phyloP scores from a whole-genome alignment of 2,888 invertebrate species.

The Dioctria linearis region DNA sequence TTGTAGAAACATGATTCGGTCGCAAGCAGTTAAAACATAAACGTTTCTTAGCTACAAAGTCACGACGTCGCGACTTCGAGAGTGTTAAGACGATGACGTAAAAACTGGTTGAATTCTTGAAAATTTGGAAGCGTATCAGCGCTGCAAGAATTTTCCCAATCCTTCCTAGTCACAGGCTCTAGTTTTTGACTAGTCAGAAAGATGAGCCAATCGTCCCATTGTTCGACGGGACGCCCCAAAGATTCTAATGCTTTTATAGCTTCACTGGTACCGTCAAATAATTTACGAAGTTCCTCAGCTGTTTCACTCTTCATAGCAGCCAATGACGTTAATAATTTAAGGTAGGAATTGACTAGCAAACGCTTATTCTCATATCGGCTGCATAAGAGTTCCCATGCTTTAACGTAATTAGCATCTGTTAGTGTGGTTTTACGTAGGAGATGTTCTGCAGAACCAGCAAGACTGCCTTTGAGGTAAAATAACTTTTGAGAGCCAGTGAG shows the following conservation, averaged over 20 bases:
- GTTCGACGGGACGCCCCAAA: slow-evolving; percentile 3
- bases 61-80: too few species aligned
- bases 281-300: not conserved
- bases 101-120: too few species aligned
- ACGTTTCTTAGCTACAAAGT: not conserved
- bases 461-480: slow-evolving; percentile 35
- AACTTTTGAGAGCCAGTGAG: slow-evolving; percentile 41
- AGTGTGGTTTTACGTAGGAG: slow-evolving; percentile 34
- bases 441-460: slow-evolving; percentile 23
- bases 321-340: slow-evolving; percentile 26
- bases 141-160: too few species aligned
- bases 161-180: not conserved
- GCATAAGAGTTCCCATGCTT: slow-evolving; percentile 47
- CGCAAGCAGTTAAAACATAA: not conserved
- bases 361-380: slow-evolving; percentile 48
- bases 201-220: slow-evolving; percentile 20
- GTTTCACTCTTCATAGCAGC: not conserved
- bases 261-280: slow-evolving; percentile 3
- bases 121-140: too few species aligned
- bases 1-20: not conserved
- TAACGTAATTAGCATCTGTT: slow-evolving; percentile 32
- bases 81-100: too few species aligned
- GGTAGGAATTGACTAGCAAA: slow-evolving; percentile 44
- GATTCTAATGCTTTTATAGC: slow-evolving; percentile 7
- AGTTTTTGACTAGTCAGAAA: not conserved